Evolutionary conservation across 2,113 vertebrate species (phyloP), one percentile per base, ranked within the genome.

Genomic region (Caranx melampygus): DNA sequence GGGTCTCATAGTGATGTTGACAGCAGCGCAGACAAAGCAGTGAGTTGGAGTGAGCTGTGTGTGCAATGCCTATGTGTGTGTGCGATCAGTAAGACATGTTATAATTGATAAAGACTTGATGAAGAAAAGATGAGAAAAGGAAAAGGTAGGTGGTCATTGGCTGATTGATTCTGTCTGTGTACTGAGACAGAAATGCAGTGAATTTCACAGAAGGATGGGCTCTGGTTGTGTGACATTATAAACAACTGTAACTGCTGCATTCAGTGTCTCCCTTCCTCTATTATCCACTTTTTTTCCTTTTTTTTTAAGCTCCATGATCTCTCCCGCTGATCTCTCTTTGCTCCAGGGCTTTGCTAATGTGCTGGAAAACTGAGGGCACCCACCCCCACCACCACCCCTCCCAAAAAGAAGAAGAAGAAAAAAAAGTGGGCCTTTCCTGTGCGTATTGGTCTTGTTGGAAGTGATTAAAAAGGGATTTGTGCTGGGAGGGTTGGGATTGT

Each of bases 391-490:
- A n/a, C 51, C 26, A 26, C 26, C 26, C 26, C 26, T 26, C 26
- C 26, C 26, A 26, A 26, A 26, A 26, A 26, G 26, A 37, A 37
- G 8, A 37, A 37, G 8, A 31, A 20, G 35, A 67, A 45, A 20
- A 71, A 90, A 82, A 82, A 72, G 54, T 75, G 58, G 59, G 81
- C 63, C 60, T 82, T 87, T 89, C 75, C 84, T 90, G 79, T 87
- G 84, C 47, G n/a, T 37, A 60, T 72, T 86, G 84, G 75, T 85
- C 83, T 85, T 85, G 80, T 93, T 93, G 91, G 86, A 90, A 91
- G 91, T 89, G 92, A 94, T 93, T 94, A 94, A 92, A 93, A 91
- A 79, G 79, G 86, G 88, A 92, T 92, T 94, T 90, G 84, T 78
- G 87, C 78, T 81, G 79, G 86, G 85, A 90, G 82, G 78, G 77